These are phyloP conservation scores for Thamnaconus septentrionalis DNA, from an alignment of 2,113 vertebrate genomes.

Conservation along the genomic window DNA sequence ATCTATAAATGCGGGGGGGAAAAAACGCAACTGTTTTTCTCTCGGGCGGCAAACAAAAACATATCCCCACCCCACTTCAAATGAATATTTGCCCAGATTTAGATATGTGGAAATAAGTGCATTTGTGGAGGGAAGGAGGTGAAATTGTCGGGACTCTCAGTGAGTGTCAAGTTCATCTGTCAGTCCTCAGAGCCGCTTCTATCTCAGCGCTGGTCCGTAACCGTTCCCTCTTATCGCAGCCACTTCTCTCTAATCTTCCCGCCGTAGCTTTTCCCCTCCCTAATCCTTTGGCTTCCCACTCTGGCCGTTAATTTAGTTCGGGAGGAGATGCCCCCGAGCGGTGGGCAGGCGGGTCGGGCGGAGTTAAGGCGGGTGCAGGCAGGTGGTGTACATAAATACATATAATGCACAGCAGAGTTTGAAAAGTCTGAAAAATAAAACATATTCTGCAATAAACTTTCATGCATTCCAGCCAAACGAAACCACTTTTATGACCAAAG, in stretches of 20 bases:
- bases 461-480: no score
- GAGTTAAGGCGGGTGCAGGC: constrained; percentile 28
- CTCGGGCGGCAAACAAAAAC: neutral
- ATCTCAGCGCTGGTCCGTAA: constrained; percentile 51
- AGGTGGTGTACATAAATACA: constrained; percentile 1
- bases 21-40: no score
- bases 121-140: neutral
- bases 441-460: no score
- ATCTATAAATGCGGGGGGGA: no score
- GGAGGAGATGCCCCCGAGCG: neutral
- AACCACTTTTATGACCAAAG: no score
- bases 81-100: neutral
- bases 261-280: constrained; percentile 9
- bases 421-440: no score
- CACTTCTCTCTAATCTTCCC: constrained; percentile 37
- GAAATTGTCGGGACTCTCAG: constrained; percentile 1
- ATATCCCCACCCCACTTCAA: neutral
- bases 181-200: constrained; percentile 39
- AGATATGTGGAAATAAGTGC: neutral
- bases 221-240: constrained; percentile 48
- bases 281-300: constrained; percentile 56
- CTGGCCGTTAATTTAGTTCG: constrained; percentile 58
- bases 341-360: constrained; percentile 47
- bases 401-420: neutral
- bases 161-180: constrained; percentile 19